These are phyloP conservation scores for Hyalella azteca DNA, from an alignment of 2,888 invertebrate genomes.

Conservation along the genomic window DNA sequence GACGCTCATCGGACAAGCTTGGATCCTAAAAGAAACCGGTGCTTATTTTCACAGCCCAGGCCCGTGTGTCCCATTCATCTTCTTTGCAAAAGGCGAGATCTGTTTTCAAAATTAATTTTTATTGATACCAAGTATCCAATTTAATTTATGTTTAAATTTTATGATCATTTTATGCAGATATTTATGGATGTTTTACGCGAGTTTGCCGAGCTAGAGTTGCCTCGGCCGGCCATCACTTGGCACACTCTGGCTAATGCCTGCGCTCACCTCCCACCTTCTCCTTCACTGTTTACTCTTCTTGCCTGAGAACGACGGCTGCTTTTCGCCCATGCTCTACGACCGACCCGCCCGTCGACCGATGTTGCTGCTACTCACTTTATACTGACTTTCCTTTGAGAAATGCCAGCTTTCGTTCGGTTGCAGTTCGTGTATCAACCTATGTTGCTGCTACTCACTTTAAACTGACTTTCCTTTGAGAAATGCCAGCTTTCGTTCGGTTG, in stretches of 20 bases:
- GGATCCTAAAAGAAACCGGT: not conserved
- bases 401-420: too few relatives aligned
- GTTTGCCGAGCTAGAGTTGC: not conserved
- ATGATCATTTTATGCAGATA: constrained; percentile 23
- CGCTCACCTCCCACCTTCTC: not conserved
- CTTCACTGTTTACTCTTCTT: not conserved
- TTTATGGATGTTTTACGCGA: constrained; percentile 16
- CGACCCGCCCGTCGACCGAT: not conserved
- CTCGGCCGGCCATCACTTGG: not conserved
- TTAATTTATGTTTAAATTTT: constrained; percentile 7
- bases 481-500: too few relatives aligned
- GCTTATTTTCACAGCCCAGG: not conserved
- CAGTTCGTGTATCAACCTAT: too few relatives aligned
- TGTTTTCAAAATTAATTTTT: constrained; percentile 30
- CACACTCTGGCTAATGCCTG: constrained; percentile 1
- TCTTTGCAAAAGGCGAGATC: not conserved
- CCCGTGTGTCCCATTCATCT: not conserved
- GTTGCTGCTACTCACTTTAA: too few relatives aligned
- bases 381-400: too few relatives aligned
- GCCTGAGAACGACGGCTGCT: not conserved
- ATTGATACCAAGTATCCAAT: constrained; percentile 8
- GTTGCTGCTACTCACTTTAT: constrained; percentile 1
- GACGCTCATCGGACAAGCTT: not conserved
- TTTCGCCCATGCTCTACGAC: not conserved
- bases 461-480: too few relatives aligned